A percentile compares a stretch with the other conserved stretches of the same genome.
phyloP scores from a whole-genome alignment of 2,797 vertebrate species.

The Melopsittacus undulatus region DNA sequence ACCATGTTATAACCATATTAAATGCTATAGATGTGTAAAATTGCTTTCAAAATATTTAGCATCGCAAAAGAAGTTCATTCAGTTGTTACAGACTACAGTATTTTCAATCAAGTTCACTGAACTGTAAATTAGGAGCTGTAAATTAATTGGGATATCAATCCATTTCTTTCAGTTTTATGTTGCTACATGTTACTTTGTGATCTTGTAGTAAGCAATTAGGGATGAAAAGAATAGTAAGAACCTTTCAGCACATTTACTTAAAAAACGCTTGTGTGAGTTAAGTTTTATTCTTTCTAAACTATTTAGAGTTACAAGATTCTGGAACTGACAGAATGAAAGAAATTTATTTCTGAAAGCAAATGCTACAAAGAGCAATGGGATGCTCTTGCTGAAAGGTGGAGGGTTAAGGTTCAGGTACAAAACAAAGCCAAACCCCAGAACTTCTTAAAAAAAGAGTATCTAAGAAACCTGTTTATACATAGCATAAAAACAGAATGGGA shows the following conservation, averaged over 20 bases:
- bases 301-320: background rate
- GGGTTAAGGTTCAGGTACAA: background rate
- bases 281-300: background rate
- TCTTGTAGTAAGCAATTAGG: background rate
- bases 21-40: background rate
- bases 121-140: background rate
- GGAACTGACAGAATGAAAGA: background rate
- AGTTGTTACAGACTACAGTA: background rate
- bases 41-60: background rate
- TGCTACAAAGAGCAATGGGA: background rate
- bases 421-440: background rate
- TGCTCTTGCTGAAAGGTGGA: background rate
- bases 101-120: background rate
- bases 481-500: background rate
- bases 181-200: background rate
- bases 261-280: background rate
- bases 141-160: background rate
- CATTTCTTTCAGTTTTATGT: background rate
- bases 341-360: background rate
- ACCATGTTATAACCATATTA: background rate
- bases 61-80: background rate
- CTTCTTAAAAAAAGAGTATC: background rate
- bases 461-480: background rate
- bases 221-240: background rate
- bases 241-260: background rate